These are phyloP conservation scores for Lipotes vexillifer DNA, from an alignment of 2,113 vertebrate species.

Conservation along the genomic window DNA sequence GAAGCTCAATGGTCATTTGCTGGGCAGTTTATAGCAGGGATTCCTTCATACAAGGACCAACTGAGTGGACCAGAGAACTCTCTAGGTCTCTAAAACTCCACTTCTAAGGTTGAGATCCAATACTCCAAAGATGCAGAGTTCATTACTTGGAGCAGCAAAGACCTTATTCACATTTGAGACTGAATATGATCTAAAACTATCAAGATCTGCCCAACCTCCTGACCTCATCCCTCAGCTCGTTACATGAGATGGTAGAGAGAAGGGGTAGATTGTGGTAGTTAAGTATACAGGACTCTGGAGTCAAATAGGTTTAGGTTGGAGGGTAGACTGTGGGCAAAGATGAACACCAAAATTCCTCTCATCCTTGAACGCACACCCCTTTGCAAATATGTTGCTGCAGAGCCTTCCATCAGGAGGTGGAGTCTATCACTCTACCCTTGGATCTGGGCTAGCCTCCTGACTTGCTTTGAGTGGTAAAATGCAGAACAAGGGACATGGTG, in stretches of 20 bases:
- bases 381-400: neutral
- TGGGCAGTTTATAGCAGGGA: neutral
- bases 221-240: neutral
- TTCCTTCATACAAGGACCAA: neutral
- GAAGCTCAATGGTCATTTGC: neutral
- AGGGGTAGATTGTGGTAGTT: too few species aligned
- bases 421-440: neutral
- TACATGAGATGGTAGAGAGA: neutral
- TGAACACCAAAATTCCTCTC: neutral
- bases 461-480: neutral
- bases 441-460: neutral
- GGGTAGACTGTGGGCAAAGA: neutral
- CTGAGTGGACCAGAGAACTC: neutral
- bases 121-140: neutral
- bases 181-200: neutral
- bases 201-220: neutral
- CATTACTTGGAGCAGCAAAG: neutral
- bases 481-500: neutral
- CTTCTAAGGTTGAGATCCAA: neutral
- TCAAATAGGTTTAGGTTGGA: neutral
- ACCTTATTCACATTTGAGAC: neutral
- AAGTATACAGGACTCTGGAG: neutral
- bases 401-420: neutral
- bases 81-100: neutral
- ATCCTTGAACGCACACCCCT: neutral